Evolutionary conservation across 1,140 invertebrate species (phyloP).

Genomic region (Heliconius congener): DNA sequence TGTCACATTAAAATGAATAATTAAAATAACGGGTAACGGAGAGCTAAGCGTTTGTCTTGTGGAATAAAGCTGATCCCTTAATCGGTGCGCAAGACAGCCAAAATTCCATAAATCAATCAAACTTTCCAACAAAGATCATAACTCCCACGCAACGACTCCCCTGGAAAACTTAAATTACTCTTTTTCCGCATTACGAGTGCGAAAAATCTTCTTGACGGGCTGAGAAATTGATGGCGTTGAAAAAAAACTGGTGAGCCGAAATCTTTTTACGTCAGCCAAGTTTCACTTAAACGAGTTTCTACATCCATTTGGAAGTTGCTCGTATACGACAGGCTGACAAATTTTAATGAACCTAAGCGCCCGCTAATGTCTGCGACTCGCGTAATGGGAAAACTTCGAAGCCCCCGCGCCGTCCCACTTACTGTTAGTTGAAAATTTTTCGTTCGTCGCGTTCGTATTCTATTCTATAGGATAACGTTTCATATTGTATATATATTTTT

Average conservation of each 20-base stretch:
- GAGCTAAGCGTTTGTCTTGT: constrained; percentile 26
- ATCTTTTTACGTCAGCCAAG: constrained; percentile 79
- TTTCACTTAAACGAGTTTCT: constrained; percentile 79
- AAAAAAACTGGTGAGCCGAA: constrained; percentile 69
- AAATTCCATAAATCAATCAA: constrained; percentile 77
- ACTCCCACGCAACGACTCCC: constrained; percentile 69
- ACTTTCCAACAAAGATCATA: constrained; percentile 78
- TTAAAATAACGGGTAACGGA: constrained; percentile 27
- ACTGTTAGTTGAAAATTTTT: constrained; percentile 43
- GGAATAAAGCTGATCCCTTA: constrained; percentile 43
- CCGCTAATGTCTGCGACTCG: constrained; percentile 74
- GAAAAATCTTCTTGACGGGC: constrained; percentile 80
- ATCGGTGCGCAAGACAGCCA: constrained; percentile 47
- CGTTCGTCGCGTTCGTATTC: constrained; percentile 15
- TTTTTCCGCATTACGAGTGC: constrained; percentile 78
- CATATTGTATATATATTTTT: no score
- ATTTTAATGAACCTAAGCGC: constrained; percentile 79
- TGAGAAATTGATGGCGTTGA: constrained; percentile 77
- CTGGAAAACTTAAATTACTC: constrained; percentile 79
- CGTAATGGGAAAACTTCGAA: constrained; percentile 78
- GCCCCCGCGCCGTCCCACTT: constrained; percentile 45
- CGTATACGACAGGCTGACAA: constrained; percentile 77
- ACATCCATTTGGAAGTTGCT: constrained; percentile 78
- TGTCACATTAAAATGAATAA: constrained; percentile 17
- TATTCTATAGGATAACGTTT: neutral